phyloP scores from a whole-genome alignment of 2,797 vertebrate species.

The Clarias fuscus region DNA sequence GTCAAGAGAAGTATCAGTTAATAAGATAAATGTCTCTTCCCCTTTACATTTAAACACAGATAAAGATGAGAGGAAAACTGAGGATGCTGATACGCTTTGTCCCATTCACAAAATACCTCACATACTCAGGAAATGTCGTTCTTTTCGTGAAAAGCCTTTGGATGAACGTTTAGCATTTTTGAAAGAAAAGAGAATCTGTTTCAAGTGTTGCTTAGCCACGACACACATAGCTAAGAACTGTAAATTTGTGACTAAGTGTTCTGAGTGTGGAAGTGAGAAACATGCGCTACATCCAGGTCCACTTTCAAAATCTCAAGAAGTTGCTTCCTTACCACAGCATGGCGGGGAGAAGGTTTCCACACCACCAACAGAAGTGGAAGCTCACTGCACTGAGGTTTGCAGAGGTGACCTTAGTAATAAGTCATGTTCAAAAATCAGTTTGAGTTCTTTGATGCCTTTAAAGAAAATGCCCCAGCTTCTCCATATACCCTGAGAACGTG shows the following conservation, averaged over 20 bases:
- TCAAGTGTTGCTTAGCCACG: no score
- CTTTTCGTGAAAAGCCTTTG: no score
- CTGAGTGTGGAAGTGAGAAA: no score
- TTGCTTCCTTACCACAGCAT: neutral
- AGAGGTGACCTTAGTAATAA: neutral
- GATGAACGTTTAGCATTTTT: no score
- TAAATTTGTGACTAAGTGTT: no score
- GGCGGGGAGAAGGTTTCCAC: neutral
- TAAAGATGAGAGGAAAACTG: slow-evolving; percentile 28
- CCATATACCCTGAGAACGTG: neutral
- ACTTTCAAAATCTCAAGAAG: neutral
- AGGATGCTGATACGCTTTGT: neutral
- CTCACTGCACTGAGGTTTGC: neutral
- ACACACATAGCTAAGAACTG: no score
- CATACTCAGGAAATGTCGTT: neutral
- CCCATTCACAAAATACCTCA: slow-evolving; percentile 46
- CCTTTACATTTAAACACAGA: neutral
- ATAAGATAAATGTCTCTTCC: neutral
- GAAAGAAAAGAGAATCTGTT: no score
- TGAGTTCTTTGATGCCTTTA: neutral
- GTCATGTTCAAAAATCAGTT: neutral
- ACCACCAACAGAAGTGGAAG: neutral
- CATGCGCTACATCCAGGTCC: no score
- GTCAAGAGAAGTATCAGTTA: slow-evolving; percentile 41
- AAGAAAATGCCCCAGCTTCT: neutral